Evolutionary conservation across 1,140 invertebrate genomes (phyloP).

Genomic region (Mamestra configurata): DNA sequence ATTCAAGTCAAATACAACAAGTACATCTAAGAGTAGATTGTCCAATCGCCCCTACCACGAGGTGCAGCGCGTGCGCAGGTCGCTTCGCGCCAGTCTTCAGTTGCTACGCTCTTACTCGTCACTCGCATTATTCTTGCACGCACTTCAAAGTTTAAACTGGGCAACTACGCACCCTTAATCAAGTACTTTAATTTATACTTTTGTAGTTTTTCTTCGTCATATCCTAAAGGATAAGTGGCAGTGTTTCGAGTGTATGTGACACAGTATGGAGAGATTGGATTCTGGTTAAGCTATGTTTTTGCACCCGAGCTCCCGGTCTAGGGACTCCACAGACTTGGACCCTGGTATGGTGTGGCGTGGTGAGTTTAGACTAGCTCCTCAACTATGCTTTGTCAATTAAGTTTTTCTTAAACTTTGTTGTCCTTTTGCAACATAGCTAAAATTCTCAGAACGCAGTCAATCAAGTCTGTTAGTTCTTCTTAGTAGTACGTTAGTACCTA

Average conservation of each 20-base stretch:
- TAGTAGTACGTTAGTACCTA: too few species aligned
- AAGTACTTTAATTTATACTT: background rate
- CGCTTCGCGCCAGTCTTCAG: conserved; percentile 69
- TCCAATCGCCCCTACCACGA: conserved; percentile 57
- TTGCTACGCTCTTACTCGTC: conserved; percentile 63
- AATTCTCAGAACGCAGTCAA: too few species aligned
- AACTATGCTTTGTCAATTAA: too few species aligned
- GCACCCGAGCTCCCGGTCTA: conserved; percentile 80
- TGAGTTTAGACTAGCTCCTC: conserved; percentile 62
- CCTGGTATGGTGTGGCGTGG: conserved; percentile 81
- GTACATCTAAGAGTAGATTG: conserved; percentile 58
- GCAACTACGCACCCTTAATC: background rate
- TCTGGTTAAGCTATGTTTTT: conserved; percentile 86
- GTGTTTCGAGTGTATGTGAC: conserved; percentile 64
- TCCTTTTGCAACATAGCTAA: too few species aligned
- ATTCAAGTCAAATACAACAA: background rate
- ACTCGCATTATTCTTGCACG: conserved; percentile 60
- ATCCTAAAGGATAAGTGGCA: conserved; percentile 54
- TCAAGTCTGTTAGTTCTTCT: too few species aligned
- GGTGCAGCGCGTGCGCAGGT: conserved; percentile 11
- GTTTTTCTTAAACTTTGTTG: too few species aligned
- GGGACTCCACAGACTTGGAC: conserved; percentile 80
- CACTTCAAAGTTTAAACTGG: conserved; percentile 61
- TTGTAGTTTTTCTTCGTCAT: background rate
- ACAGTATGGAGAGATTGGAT: conserved; percentile 82